A percentile compares a stretch with the other conserved stretches of the same genome.
Conservation (phyloP, 2,113 vertebrate genomes). For the Nanger granti region DNA sequence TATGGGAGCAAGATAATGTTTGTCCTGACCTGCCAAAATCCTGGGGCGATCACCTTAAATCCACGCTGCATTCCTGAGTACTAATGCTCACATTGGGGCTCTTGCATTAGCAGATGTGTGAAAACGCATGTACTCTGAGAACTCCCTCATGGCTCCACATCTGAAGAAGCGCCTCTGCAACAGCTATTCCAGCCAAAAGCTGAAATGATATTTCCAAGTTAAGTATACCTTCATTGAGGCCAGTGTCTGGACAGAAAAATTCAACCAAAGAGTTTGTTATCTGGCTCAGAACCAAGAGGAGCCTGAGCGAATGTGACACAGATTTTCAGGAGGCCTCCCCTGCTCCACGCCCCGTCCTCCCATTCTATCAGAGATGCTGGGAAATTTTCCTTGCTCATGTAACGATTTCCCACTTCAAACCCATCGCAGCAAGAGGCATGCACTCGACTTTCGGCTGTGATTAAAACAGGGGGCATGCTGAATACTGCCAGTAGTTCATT, state of each 20-base stretch:
- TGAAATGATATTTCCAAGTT: slow-evolving; percentile 29
- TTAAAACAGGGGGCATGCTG: background rate
- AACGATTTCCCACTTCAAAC: background rate
- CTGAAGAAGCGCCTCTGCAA: background rate
- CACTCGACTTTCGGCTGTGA: background rate
- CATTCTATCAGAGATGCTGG: background rate
- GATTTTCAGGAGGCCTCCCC: background rate
- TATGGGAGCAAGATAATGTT: slow-evolving; percentile 57
- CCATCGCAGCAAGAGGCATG: background rate
- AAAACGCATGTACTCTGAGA: slow-evolving; percentile 57
- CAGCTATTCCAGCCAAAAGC: slow-evolving; percentile 21
- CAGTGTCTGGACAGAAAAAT: slow-evolving; percentile 42
- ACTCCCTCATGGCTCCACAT: slow-evolving; percentile 20
- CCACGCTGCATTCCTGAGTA: slow-evolving; percentile 39
- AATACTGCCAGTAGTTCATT: background rate
- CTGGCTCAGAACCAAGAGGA: slow-evolving; percentile 28
- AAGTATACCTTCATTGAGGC: slow-evolving; percentile 48
- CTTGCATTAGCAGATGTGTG: slow-evolving; percentile 55
- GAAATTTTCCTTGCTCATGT: background rate
- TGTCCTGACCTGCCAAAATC: slow-evolving; percentile 57
- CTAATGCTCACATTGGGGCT: slow-evolving; percentile 32
- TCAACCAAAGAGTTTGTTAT: background rate
- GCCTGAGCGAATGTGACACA: background rate
- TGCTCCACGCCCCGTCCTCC: background rate
- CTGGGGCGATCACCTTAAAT: slow-evolving; percentile 25